phyloP scores from a whole-genome alignment of 2,113 vertebrate species.

The Ophiodon elongatus region DNA sequence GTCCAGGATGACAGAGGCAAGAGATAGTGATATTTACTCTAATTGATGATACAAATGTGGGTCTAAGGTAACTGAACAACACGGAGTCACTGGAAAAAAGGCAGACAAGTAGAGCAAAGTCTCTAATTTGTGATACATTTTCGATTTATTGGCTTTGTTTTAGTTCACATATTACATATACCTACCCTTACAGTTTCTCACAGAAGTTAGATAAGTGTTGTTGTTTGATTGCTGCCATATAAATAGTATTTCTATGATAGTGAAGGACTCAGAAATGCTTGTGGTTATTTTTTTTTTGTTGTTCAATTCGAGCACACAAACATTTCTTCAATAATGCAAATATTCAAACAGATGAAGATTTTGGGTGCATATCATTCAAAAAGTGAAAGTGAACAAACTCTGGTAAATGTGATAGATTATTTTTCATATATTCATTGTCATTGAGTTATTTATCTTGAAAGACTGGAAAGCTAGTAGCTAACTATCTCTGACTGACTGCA shows the following conservation, averaged over 20 bases:
- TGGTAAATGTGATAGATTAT: background rate
- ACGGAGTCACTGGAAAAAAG: background rate
- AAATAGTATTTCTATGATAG: background rate
- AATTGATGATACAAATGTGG: slow-evolving; percentile 2
- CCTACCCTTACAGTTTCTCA: background rate
- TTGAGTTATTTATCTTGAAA: background rate
- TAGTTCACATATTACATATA: background rate
- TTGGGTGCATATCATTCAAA: background rate
- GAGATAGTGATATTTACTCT: no score
- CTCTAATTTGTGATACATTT: background rate
- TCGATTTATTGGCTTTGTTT: background rate
- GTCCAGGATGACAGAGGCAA: background rate
- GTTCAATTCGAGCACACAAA: background rate
- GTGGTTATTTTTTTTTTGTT: background rate
- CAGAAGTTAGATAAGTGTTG: background rate
- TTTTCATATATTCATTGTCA: background rate
- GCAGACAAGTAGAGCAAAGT: no score
- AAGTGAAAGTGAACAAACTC: background rate
- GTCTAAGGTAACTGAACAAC: background rate
- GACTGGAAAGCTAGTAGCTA: background rate
- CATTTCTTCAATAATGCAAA: slow-evolving; percentile 4
- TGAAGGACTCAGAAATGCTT: background rate
- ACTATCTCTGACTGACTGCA: background rate
- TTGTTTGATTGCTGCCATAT: slow-evolving; percentile 4
- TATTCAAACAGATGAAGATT: background rate